These are phyloP conservation scores for Tetramorium bicarinatum DNA, from an alignment of 2,888 invertebrate genomes.

Conservation along the genomic window DNA sequence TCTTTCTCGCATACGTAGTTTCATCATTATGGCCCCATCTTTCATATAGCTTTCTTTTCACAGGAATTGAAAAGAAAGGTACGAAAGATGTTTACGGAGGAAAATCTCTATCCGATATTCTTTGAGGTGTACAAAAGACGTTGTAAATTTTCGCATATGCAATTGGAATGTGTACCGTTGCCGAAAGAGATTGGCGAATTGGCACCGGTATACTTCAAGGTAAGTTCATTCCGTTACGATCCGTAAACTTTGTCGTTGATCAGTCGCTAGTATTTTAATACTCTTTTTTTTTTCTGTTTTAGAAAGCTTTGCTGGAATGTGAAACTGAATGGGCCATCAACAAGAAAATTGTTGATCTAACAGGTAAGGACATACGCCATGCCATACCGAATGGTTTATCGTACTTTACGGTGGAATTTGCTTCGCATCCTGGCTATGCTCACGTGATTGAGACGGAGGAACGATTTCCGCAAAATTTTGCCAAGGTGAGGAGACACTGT, in stretches of 20 bases:
- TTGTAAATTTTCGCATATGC: slow-evolving; percentile 93
- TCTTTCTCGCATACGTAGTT: slow-evolving; percentile 5
- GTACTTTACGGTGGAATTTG: slow-evolving; percentile 98
- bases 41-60: slow-evolving; percentile 72
- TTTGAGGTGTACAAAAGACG: slow-evolving; percentile 95
- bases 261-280: background rate
- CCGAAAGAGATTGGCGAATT: slow-evolving; percentile 94
- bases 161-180: slow-evolving; percentile 95
- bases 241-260: too few relatives aligned
- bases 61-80: slow-evolving; percentile 93
- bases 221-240: slow-evolving; percentile 73
- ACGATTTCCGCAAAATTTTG: slow-evolving; percentile 95
- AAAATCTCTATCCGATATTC: slow-evolving; percentile 94
- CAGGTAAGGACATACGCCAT: slow-evolving; percentile 91
- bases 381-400: slow-evolving; percentile 97
- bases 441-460: slow-evolving; percentile 98
- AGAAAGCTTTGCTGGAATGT: slow-evolving; percentile 97
- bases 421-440: slow-evolving; percentile 96
- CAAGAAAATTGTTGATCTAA: slow-evolving; percentile 94
- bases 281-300: slow-evolving; percentile 26
- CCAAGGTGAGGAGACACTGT: slow-evolving; percentile 89
- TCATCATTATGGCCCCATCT: background rate
- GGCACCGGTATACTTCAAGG: slow-evolving; percentile 98
- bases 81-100: slow-evolving; percentile 91
- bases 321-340: slow-evolving; percentile 98